Percentiles rank a stretch among this genome's conserved stretches.
Conservation (phyloP, 2,888 invertebrate species). For the Malthinus flaveolus region DNA sequence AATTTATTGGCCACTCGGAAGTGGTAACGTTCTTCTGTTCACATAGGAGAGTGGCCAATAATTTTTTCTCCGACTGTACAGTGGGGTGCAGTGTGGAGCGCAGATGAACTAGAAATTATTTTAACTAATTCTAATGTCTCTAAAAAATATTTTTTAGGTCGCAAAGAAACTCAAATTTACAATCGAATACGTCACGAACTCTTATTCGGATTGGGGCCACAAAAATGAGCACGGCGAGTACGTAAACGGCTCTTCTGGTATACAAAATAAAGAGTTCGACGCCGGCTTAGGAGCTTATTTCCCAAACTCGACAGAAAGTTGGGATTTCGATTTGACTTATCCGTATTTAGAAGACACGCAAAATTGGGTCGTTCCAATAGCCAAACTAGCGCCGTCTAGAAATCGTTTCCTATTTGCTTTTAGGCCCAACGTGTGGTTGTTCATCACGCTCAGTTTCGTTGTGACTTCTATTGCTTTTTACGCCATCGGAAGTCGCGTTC, state of each 20-base stretch:
- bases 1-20: too few relatives aligned
- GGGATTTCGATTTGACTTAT: constrained; percentile 10
- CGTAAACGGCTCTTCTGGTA: not conserved
- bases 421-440: not conserved
- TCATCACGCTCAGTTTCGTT: not conserved
- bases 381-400: not conserved
- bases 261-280: constrained; percentile 3
- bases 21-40: too few relatives aligned
- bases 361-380: constrained; percentile 8
- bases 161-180: not conserved
- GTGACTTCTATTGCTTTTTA: not conserved
- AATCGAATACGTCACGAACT: not conserved
- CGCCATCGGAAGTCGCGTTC: not conserved
- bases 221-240: not conserved
- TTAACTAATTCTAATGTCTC: not conserved
- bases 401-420: not conserved
- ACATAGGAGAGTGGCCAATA: too few relatives aligned
- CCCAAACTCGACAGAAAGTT: constrained; percentile 3
- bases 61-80: too few relatives aligned
- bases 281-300: constrained; percentile 1
- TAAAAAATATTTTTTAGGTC: not conserved
- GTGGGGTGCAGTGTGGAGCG: too few relatives aligned
- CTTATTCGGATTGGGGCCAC: not conserved
- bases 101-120: too few relatives aligned
- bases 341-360: constrained; percentile 11